A percentile compares a stretch with the other conserved stretches of the same genome.
phyloP scores from a whole-genome alignment of 2,113 vertebrate genomes.

The Lepus americanus region DNA sequence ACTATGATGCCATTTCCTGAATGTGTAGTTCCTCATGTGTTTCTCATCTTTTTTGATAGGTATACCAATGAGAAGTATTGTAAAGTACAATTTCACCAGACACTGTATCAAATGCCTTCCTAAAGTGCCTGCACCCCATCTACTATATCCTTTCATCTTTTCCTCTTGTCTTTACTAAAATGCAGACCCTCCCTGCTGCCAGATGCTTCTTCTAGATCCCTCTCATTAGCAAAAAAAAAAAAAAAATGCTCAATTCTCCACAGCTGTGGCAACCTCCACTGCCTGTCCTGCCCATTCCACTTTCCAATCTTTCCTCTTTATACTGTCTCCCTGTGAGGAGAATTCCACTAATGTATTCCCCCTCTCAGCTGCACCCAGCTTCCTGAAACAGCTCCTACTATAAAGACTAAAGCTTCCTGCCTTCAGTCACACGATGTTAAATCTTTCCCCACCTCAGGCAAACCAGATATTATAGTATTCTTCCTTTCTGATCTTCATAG shows the following conservation, averaged over 20 bases:
- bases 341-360: slow-evolving; percentile 2
- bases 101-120: slow-evolving; percentile 34
- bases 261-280: background rate
- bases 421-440: slow-evolving; percentile 11
- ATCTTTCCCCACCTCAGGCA: background rate
- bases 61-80: background rate
- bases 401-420: background rate
- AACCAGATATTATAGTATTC: background rate
- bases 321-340: background rate
- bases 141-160: slow-evolving; percentile 40
- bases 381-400: background rate
- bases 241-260: slow-evolving; percentile 40
- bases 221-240: slow-evolving; percentile 59
- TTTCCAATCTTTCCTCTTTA: background rate
- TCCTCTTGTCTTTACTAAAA: slow-evolving; percentile 48
- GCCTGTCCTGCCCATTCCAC: background rate
- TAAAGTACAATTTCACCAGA: slow-evolving; percentile 44
- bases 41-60: slow-evolving; percentile 25
- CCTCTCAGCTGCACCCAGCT: background rate
- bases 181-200: background rate
- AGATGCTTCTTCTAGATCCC: slow-evolving; percentile 40
- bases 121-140: background rate
- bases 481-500: background rate
- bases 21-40: background rate
- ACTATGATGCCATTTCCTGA: background rate